Evolutionary conservation across 1,140 invertebrate genomes (phyloP), one percentile per base, ranked within the genome.

Genomic region (Psix sp.): DNA sequence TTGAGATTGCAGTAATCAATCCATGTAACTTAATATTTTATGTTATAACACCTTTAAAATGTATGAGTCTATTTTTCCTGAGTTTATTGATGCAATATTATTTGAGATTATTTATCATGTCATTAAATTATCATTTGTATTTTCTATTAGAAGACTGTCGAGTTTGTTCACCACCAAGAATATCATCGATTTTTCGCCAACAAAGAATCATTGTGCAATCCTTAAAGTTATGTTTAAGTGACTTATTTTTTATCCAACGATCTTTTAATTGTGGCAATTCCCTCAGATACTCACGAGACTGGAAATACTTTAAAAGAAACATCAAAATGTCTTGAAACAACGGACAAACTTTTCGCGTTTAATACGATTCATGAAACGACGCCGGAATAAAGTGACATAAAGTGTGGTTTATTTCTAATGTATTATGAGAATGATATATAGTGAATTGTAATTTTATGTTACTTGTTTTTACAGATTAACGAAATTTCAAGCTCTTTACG

Each of bases 221-320:
- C 20, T 3, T 17, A 11, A 11, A 38, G 43, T 46, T 38, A 24
- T 16, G 36, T 46, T 46, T 36, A 26, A 40, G 21, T 33, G 10
- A 60, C 42, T 59, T 39, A 11, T 13, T 60, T 26, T 35, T 39
- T 60, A 60, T 60, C 56, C 11, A 29, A 39, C 15, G 11, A 60
- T 60, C 56, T 60, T 60, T 48, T 39, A 60, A 60, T 60, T 38
- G 21, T n/a, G 26, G 15, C 33, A 20, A 16, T 48, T 18, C 24
- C n/a, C 11, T 7, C 15, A 13, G 56, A 5, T 60, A 45, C 33
- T 40, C 16, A 39, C 14, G 16, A 48, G 14, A 18, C 15, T 24
- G 35, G 43, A 60, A 60, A 60, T 48, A 60, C 43, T 60, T 48
- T 60, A 6, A 9, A 60, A 60, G 43, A 40, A 40, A 39, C 54